A percentile compares a stretch with the other conserved stretches of the same genome.
Conservation (phyloP, 1,140 invertebrate genomes). For the Aphelenchoides besseyi region DNA sequence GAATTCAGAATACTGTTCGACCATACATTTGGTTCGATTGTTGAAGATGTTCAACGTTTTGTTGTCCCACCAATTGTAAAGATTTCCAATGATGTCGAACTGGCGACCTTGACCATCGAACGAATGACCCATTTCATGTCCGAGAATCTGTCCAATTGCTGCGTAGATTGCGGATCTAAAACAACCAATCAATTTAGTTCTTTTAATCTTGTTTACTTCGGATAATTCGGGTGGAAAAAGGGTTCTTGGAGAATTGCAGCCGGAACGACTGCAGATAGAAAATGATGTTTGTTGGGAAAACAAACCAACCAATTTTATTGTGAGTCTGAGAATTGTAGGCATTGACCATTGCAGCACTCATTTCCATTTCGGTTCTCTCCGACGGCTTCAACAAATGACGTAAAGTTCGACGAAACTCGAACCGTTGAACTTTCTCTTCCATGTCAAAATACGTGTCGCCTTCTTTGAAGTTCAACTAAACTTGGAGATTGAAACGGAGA, state of each 20-base stretch:
- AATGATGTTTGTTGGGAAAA: not conserved
- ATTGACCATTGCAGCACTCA: constrained; percentile 46
- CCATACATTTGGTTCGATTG: constrained; percentile 70
- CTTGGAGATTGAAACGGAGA: not conserved
- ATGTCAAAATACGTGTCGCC: not conserved
- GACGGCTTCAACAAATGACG: constrained; percentile 23
- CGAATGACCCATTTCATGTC: constrained; percentile 60
- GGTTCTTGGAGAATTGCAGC: constrained; percentile 57
- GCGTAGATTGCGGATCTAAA: constrained; percentile 52
- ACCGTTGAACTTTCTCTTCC: constrained; percentile 8
- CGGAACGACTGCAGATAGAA: constrained; percentile 38
- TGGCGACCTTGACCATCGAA: constrained; percentile 54
- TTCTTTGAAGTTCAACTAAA: not conserved
- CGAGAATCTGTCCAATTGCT: constrained; percentile 65
- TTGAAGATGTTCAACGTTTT: constrained; percentile 40
- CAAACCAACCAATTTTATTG: constrained; percentile 44
- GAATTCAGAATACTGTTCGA: constrained; percentile 80
- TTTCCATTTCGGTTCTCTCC: constrained; percentile 45
- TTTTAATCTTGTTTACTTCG: constrained; percentile 64
- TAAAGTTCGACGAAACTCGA: not conserved
- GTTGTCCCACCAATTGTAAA: constrained; percentile 64
- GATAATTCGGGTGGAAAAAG: constrained; percentile 50
- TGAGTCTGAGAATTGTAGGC: constrained; percentile 52
- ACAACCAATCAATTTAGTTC: not conserved
- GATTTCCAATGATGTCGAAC: constrained; percentile 52